phyloP scores from a whole-genome alignment of 2,888 invertebrate genomes.

The Melangyna quadrimaculata region DNA sequence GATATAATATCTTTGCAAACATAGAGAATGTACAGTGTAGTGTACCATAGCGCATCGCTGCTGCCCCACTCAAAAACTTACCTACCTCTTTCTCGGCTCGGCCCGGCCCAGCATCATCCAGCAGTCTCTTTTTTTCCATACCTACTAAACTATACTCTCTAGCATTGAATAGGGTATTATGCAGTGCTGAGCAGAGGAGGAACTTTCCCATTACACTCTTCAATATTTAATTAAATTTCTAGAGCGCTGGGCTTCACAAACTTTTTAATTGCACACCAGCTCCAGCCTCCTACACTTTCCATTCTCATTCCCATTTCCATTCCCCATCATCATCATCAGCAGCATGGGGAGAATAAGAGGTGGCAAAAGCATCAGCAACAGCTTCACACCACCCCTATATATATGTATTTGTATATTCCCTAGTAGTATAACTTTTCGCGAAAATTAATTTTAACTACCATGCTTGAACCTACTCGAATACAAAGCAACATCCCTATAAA shows the following conservation, averaged over 20 bases:
- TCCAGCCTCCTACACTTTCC: constrained; percentile 40
- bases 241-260: constrained; percentile 72
- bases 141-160: constrained; percentile 6
- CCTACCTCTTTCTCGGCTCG: neutral
- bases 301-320: neutral
- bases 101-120: too few species aligned
- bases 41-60: constrained; percentile 27
- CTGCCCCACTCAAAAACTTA: constrained; percentile 35
- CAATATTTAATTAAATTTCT: constrained; percentile 74
- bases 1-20: constrained; percentile 41
- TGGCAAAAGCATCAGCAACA: constrained; percentile 35
- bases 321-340: neutral
- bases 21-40: neutral
- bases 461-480: constrained; percentile 72
- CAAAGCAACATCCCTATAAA: constrained; percentile 72
- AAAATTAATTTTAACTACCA: constrained; percentile 74
- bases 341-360: constrained; percentile 9
- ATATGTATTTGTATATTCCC: constrained; percentile 22
- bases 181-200: constrained; percentile 56
- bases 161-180: constrained; percentile 64
- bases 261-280: constrained; percentile 74
- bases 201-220: constrained; percentile 74
- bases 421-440: constrained; percentile 71
- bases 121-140: neutral
- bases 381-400: constrained; percentile 48